phyloP scores from a whole-genome alignment of 1,140 invertebrate species.

The Anthonomus grandis region DNA sequence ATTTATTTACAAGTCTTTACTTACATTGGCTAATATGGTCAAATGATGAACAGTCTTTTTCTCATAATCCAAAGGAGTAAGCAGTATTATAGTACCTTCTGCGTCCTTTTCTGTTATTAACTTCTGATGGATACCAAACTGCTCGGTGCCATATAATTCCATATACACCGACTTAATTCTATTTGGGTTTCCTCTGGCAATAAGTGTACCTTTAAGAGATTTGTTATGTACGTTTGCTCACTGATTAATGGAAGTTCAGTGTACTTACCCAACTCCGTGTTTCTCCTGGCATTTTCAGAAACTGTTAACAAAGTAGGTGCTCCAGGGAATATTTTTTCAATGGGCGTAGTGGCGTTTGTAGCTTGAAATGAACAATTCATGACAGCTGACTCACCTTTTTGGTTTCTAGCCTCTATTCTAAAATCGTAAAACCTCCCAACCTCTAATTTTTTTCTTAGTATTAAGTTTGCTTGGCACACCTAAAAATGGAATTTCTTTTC shows the following conservation, averaged over 20 bases:
- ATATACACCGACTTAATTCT: slow-evolving; percentile 73
- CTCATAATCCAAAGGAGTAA: slow-evolving; percentile 78
- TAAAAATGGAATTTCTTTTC: slow-evolving; percentile 44
- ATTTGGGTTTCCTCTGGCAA: slow-evolving; percentile 72
- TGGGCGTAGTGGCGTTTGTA: slow-evolving; percentile 74
- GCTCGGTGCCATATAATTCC: slow-evolving; percentile 69
- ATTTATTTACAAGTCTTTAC: slow-evolving; percentile 32
- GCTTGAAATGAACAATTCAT: slow-evolving; percentile 79
- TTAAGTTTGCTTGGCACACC: slow-evolving; percentile 75
- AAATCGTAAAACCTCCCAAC: slow-evolving; percentile 79
- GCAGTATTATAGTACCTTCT: slow-evolving; percentile 70
- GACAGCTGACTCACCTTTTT: slow-evolving; percentile 70
- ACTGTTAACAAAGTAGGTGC: slow-evolving; percentile 75
- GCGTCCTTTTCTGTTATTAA: slow-evolving; percentile 69
- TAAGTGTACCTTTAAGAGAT: slow-evolving; percentile 60
- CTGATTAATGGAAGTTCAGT: not conserved
- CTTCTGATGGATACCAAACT: slow-evolving; percentile 74
- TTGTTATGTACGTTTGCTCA: too few species aligned
- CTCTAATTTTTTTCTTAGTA: slow-evolving; percentile 68
- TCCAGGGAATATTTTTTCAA: slow-evolving; percentile 79
- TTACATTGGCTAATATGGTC: slow-evolving; percentile 77
- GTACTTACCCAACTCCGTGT: slow-evolving; percentile 61
- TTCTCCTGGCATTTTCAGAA: slow-evolving; percentile 72
- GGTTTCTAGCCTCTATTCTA: slow-evolving; percentile 70
- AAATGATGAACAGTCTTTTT: slow-evolving; percentile 79